Evolutionary conservation across 2,888 invertebrate genomes (phyloP).

Genomic region (Chrysina gloriosa): DNA sequence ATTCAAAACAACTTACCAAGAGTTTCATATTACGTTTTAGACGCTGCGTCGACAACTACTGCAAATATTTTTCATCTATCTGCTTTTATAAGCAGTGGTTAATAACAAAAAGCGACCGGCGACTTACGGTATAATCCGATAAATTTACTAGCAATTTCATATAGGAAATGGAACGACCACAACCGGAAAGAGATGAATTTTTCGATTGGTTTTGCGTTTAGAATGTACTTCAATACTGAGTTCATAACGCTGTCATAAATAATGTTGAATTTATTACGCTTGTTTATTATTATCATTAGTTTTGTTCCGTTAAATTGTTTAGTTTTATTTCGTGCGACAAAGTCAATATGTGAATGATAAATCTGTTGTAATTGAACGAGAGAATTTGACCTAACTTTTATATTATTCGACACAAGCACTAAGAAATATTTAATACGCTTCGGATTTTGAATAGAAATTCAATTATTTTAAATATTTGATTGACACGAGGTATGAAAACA

Average conservation of each 20-base stretch:
- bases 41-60: slow-evolving; percentile 18
- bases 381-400: background rate
- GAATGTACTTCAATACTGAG: background rate
- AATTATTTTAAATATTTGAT: too few relatives aligned
- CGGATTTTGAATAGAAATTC: too few relatives aligned
- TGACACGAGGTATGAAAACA: too few relatives aligned
- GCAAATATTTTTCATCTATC: slow-evolving; percentile 21
- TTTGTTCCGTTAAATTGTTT: background rate
- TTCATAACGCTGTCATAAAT: slow-evolving; percentile 2
- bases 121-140: slow-evolving; percentile 1
- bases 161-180: slow-evolving; percentile 23
- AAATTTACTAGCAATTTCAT: background rate
- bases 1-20: slow-evolving; percentile 13
- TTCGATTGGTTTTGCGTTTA: slow-evolving; percentile 1
- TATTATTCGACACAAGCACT: too few relatives aligned
- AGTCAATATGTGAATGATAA: background rate
- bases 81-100: slow-evolving; percentile 21
- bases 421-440: too few relatives aligned
- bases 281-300: slow-evolving; percentile 4
- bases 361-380: background rate
- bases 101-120: slow-evolving; percentile 4
- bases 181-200: slow-evolving; percentile 31
- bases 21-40: slow-evolving; percentile 10
- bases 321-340: too few relatives aligned
- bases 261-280: slow-evolving; percentile 18